These are phyloP conservation scores for Florisuga fusca DNA, from an alignment of 2,797 vertebrate species.

Conservation along the genomic window DNA sequence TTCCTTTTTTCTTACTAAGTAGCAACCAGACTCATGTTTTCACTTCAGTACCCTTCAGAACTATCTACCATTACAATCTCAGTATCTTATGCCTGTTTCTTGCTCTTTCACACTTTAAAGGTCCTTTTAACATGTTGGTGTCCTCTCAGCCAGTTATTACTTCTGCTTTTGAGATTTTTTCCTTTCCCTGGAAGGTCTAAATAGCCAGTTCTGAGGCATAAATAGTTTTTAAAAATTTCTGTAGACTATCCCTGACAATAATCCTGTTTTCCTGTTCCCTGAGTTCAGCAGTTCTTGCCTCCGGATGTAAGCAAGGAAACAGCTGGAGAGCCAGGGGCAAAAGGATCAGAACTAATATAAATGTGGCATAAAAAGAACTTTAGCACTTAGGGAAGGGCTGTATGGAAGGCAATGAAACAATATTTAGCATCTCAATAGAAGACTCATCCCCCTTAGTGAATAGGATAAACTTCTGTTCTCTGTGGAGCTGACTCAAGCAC, in stretches of 20 bases:
- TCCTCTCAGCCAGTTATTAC: not conserved
- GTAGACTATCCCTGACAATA: not conserved
- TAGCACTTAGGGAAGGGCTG: conserved; percentile 15
- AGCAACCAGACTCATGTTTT: not conserved
- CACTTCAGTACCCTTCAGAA: not conserved
- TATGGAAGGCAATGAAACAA: conserved; percentile 27
- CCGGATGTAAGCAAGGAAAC: conserved; percentile 23
- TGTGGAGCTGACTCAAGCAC: conserved; percentile 55
- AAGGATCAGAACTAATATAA: conserved; percentile 26
- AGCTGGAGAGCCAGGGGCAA: conserved; percentile 45
- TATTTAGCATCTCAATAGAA: conserved; percentile 67
- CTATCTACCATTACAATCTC: not conserved
- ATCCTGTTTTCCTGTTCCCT: not conserved
- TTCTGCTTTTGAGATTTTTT: not conserved
- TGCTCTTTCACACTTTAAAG: not conserved
- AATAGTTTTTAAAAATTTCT: not conserved
- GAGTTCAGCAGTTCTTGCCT: conserved; percentile 47
- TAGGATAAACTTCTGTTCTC: conserved; percentile 53
- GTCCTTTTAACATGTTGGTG: not conserved
- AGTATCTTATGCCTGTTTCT: not conserved
- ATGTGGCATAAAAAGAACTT: conserved; percentile 21
- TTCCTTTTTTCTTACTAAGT: not conserved
- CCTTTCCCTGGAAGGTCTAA: not conserved
- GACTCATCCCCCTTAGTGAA: conserved; percentile 41
- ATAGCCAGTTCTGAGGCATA: not conserved